A percentile compares a stretch with the other conserved stretches of the same genome.
Conservation (phyloP, 2,888 invertebrate species). For the Parnassius apollo region DNA sequence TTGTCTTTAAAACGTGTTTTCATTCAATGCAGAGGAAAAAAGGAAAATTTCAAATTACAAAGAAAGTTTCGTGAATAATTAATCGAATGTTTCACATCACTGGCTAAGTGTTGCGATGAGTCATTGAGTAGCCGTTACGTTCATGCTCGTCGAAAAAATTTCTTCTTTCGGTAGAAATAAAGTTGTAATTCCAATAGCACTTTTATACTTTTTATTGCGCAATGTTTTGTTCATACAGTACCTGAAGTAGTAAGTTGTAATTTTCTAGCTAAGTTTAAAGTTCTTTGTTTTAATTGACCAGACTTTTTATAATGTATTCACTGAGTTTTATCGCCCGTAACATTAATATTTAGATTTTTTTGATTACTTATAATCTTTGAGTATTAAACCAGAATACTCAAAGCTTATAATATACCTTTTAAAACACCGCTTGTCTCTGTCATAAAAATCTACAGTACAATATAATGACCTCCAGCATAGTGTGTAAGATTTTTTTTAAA, state of each 20-base stretch:
- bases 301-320: not conserved
- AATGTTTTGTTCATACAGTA: slow-evolving; percentile 21
- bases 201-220: slow-evolving; percentile 29
- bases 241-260: slow-evolving; percentile 21
- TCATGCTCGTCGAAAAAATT: slow-evolving; percentile 1
- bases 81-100: slow-evolving; percentile 34
- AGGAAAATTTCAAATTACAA: slow-evolving; percentile 22
- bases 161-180: not conserved
- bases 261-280: slow-evolving; percentile 23
- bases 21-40: slow-evolving; percentile 18
- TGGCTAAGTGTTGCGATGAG: slow-evolving; percentile 44
- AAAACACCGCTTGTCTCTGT: slow-evolving; percentile 31
- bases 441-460: not conserved
- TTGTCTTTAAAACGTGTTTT: slow-evolving; percentile 21
- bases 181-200: slow-evolving; percentile 27
- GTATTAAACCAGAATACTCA: too few species aligned
- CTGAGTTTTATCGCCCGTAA: not conserved
- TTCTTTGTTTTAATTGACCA: slow-evolving; percentile 13
- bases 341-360: slow-evolving; percentile 5
- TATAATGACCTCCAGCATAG: too few species aligned
- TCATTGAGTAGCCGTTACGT: slow-evolving; percentile 41
- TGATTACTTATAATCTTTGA: slow-evolving; percentile 8
- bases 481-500: too few species aligned
- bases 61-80: slow-evolving; percentile 32
- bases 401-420: slow-evolving; percentile 10